These are phyloP conservation scores for Archaeoteleia sp. DNA, from an alignment of 2,888 invertebrate species.

Conservation along the genomic window DNA sequence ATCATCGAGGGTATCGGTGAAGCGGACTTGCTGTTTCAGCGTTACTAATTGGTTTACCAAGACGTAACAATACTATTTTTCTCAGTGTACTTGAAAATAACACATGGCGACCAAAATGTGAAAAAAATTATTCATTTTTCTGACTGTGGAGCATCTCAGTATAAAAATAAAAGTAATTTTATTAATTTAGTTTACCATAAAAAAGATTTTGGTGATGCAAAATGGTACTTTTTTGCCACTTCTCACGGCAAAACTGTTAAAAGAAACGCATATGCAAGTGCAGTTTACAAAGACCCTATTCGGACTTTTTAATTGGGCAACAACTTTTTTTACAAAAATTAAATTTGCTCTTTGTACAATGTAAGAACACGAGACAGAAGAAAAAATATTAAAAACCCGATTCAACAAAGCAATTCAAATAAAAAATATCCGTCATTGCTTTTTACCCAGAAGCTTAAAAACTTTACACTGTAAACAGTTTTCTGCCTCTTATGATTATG, in stretches of 20 bases:
- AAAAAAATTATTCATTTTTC: not conserved
- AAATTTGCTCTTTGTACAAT: not conserved
- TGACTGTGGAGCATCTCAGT: not conserved
- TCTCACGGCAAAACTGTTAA: not conserved
- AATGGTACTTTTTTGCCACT: not conserved
- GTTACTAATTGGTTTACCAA: too few relatives aligned
- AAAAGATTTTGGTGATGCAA: too few relatives aligned
- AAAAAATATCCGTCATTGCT: slow-evolving; percentile 1
- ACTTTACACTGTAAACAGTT: not conserved
- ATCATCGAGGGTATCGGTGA: too few relatives aligned
- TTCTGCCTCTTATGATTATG: not conserved
- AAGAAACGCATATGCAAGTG: not conserved
- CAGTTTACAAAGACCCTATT: not conserved
- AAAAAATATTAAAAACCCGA: not conserved
- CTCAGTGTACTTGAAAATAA: not conserved
- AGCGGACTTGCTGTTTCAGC: too few relatives aligned
- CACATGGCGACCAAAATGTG: not conserved
- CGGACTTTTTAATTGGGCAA: not conserved
- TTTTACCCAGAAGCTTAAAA: not conserved
- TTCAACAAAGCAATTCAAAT: not conserved
- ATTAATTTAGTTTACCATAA: too few relatives aligned
- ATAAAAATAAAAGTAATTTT: too few relatives aligned
- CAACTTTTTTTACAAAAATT: not conserved
- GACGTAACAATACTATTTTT: too few relatives aligned
- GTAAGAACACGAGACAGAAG: not conserved